Percentiles rank a stretch among this genome's conserved stretches.
phyloP scores from a whole-genome alignment of 2,113 vertebrate genomes.

The Steatornis caripensis region DNA sequence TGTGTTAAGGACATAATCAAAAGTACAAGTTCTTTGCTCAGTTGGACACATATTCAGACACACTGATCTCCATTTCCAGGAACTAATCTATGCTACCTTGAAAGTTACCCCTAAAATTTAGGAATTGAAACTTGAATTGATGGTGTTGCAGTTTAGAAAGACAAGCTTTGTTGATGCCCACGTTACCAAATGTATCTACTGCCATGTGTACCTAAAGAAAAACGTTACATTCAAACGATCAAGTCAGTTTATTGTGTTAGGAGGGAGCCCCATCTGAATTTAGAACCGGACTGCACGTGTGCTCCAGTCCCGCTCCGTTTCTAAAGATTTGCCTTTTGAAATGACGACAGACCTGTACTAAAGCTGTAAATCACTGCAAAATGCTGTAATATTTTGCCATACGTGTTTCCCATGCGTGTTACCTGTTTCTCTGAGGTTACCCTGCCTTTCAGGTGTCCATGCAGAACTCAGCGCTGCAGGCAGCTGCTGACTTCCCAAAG shows the following conservation, averaged over 20 bases:
- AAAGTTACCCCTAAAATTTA: neutral
- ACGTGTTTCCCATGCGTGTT: rapidly evolving
- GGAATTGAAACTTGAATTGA: neutral
- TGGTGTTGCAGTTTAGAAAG: neutral
- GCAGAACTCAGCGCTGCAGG: rapidly evolving
- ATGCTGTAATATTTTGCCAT: neutral
- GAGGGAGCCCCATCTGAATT: neutral
- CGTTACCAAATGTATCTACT: neutral
- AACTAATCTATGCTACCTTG: neutral
- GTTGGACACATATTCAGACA: neutral
- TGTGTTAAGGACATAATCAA: neutral
- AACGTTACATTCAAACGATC: neutral
- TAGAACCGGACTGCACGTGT: neutral
- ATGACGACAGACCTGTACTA: neutral
- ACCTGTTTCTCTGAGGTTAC: neutral
- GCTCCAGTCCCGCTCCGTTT: neutral
- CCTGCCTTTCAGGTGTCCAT: rapidly evolving
- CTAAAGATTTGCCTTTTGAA: neutral
- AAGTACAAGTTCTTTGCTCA: neutral
- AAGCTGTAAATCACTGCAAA: neutral
- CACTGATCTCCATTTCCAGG: neutral
- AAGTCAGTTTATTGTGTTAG: neutral
- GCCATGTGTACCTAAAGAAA: neutral
- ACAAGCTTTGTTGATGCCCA: neutral
- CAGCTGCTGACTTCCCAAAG: neutral